Base-by-base conservation (phyloP, 2,797 vertebrate genomes). In the Caiman crocodilus region DNA sequence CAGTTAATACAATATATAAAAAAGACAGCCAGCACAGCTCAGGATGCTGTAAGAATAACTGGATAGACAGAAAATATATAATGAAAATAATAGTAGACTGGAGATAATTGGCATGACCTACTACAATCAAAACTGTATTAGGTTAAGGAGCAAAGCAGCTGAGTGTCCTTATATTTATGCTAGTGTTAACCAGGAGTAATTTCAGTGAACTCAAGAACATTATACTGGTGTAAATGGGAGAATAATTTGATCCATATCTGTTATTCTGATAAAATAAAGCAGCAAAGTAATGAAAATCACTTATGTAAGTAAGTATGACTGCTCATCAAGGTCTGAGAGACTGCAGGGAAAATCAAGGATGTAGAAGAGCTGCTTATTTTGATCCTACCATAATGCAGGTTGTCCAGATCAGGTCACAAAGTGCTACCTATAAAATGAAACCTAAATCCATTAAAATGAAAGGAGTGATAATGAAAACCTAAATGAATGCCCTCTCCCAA, bases 1-100 rank as follows among this genome's bases (percentile, higher is more conserved):
- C 87, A 50, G 84, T 93, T 95, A 83, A 75, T 88, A 30, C 82
- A 90, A 87, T 88, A 30, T 67, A 1, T 90, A 82, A 90, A 80
- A 67, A 67, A 58, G 84, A 80, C 64, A 65, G n/a, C 8, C 64
- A 65, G 3, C 71, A 69, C 10, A 61, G 63, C 87, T 82, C 90
- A 82, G 84, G 83, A 83, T 90, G 75, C 73, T 82, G 75, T 87
- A 73, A 92, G 94, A 77, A 63, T 82, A 63, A 21, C 84, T 84
- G 87, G 75, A 85, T 5, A 15, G 26, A 26, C 76, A 88, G 90
- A 81, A 75, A 78, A 94, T 73, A 57, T 23, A 0, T 78, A 75
- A 87, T 94, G 85, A 83, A 23, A 20, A 88, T 92, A 94, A 50
- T 76, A 26, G 32, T 32, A 79, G 32, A 89, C 35, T 78, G 85